These are phyloP conservation scores for Chaetodon trifascialis DNA, from an alignment of 2,113 vertebrate genomes.

Conservation along the genomic window DNA sequence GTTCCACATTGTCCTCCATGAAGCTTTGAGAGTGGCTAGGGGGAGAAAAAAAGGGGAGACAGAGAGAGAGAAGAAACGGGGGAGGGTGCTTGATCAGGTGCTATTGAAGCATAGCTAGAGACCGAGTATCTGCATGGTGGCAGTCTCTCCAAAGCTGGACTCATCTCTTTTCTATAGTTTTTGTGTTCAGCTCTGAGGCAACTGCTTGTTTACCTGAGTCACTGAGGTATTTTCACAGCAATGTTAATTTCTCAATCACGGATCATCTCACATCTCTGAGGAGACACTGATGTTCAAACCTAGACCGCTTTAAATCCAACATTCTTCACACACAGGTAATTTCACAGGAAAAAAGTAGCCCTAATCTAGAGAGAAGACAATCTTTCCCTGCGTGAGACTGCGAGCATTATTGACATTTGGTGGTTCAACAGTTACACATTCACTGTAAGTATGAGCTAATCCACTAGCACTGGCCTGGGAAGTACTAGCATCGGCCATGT, in stretches of 20 bases:
- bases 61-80: constrained; percentile 81
- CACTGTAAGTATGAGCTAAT: constrained; percentile 25
- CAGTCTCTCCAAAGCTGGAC: constrained; percentile 76
- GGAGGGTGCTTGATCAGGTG: constrained; percentile 82
- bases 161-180: constrained; percentile 59
- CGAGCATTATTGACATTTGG: constrained; percentile 57
- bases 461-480: constrained; percentile 17
- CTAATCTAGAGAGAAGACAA: constrained; percentile 53
- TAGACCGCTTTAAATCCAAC: constrained; percentile 45
- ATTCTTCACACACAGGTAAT: constrained; percentile 63
- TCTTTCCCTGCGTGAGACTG: constrained; percentile 51
- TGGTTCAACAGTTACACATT: constrained; percentile 62
- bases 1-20: constrained; percentile 88
- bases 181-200: constrained; percentile 81
- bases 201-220: constrained; percentile 87
- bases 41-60: constrained; percentile 75
- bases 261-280: constrained; percentile 67
- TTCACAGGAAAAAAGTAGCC: constrained; percentile 62
- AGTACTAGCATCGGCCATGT: constrained; percentile 27
- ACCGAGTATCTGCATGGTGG: constrained; percentile 71
- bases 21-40: constrained; percentile 87
- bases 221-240: constrained; percentile 86
- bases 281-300: constrained; percentile 62
- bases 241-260: constrained; percentile 75
- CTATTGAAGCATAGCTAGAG: constrained; percentile 81